Base-by-base conservation (phyloP, 2,113 vertebrate species). In the Odocoileus hemionus region DNA sequence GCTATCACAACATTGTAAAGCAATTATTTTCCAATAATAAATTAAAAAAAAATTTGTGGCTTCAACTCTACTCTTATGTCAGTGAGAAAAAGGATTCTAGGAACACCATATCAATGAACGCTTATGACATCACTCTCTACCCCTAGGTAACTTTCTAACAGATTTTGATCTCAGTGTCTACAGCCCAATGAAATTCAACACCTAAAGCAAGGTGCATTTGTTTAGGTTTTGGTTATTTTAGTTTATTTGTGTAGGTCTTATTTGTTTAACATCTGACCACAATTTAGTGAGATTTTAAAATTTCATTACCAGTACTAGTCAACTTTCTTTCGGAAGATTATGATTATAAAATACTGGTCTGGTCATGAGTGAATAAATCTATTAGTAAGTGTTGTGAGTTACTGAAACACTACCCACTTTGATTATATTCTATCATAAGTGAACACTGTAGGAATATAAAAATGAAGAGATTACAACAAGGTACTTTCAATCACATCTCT, bases 21-120 rank as follows among this genome's bases (percentile, higher is more conserved):
- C 36, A 25, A 25, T 74, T 25, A 25, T 74, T 43, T 39, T 43
- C 28, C 5, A 74, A 74, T 43, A 43, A 74, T 74, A 43, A 25
- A 39, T 36, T n/a, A n/a, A 0, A 0, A 23, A 43, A 39, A 74
- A 39, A 7, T 25, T 3, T 43, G 36, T 9, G 43, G 11, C 8
- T 82, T 93, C 60, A 70, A 26, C 2, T n/a, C 26, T 47, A 10
- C 23, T 92, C 43, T 64, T 83, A 36, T 0, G 1, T 14, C 74
- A 74, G 13, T 50, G 47, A 84, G 30, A 45, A 28, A 33, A 54
- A 55, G 7, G 19, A 19, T 78, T 25, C 43, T 39, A 50, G 21
- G 16, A 39, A 2, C 4, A n/a, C 7, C 7, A 3, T 36, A 15
- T 19, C 26, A 17, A 9, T 11, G 17, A 36, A 12, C 3, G n/a